Evolutionary conservation across 37 sponge, comb jelly and placozoan species (phyloP).

Genomic region (Hormiphora californensis): DNA sequence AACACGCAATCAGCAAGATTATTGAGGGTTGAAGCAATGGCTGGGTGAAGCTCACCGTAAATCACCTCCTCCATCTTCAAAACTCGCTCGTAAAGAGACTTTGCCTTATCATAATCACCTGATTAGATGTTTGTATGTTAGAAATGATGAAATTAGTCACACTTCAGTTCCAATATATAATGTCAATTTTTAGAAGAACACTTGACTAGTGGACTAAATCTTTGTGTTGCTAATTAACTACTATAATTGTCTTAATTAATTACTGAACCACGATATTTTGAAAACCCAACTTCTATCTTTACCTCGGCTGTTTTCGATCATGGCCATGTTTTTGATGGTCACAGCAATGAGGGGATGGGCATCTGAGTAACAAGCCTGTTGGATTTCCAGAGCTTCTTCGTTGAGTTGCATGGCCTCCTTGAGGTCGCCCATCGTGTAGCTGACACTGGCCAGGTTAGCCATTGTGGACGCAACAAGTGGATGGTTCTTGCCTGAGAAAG

Average conservation of each 20-base stretch:
- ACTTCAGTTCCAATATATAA: not conserved
- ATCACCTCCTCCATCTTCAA: constrained; percentile 45
- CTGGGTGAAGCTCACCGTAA: constrained; percentile 38
- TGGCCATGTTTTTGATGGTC: constrained; percentile 49
- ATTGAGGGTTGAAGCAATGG: constrained; percentile 48
- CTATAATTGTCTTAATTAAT: too few species aligned
- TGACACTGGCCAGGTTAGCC: constrained; percentile 38
- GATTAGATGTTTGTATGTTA: not conserved
- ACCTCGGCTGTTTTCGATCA: constrained; percentile 36
- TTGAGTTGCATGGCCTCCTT: constrained; percentile 21
- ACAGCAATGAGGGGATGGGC: constrained; percentile 41
- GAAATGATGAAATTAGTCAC: not conserved
- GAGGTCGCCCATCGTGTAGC: constrained; percentile 47
- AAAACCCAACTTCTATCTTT: too few species aligned
- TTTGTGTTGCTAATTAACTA: too few species aligned
- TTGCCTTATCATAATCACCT: constrained; percentile 33
- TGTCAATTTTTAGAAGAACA: not conserved
- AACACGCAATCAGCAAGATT: constrained; percentile 35
- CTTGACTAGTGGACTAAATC: too few species aligned
- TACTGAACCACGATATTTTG: too few species aligned
- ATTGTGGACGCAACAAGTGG: constrained; percentile 40
- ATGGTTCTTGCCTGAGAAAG: constrained; percentile 17
- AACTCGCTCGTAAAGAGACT: constrained; percentile 46
- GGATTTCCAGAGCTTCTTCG: constrained; percentile 38
- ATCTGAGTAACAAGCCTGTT: constrained; percentile 49